phyloP scores from a whole-genome alignment of 2,888 invertebrate species.

The Gnatocerus cornutus region DNA sequence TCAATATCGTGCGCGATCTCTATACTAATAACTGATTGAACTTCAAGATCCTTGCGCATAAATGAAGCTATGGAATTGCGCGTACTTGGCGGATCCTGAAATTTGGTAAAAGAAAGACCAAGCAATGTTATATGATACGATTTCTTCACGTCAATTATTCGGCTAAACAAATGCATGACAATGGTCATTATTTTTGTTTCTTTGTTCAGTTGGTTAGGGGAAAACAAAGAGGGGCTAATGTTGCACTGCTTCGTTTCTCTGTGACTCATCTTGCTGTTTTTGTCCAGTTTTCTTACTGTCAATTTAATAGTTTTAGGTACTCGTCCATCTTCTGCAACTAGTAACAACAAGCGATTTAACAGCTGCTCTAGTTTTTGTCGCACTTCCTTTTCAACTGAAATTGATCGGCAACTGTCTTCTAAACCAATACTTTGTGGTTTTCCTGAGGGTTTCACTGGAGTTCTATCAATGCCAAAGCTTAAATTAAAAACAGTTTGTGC shows the following conservation, averaged over 20 bases:
- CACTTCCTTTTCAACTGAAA: conserved; percentile 82
- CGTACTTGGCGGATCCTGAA: conserved; percentile 81
- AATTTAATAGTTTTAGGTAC: conserved; percentile 84
- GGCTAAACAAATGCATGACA: conserved; percentile 84
- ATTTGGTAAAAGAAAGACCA: conserved; percentile 88
- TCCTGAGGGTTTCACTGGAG: conserved; percentile 82
- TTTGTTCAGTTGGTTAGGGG: conserved; percentile 59
- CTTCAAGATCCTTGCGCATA: conserved; percentile 84
- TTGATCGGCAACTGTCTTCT: conserved; percentile 85
- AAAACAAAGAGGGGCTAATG: conserved; percentile 79
- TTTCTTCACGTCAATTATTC: conserved; percentile 81
- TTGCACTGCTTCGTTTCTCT: conserved; percentile 85
- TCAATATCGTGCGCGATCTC: conserved; percentile 71
- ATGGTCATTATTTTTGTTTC: conserved; percentile 79
- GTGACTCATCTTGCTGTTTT: conserved; percentile 78
- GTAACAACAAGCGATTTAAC: conserved; percentile 79
- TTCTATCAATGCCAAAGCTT: conserved; percentile 83
- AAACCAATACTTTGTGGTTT: conserved; percentile 86
- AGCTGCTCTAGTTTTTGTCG: conserved; percentile 82
- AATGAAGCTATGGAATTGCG: conserved; percentile 84
- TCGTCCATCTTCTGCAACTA: conserved; percentile 85
- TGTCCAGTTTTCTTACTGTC: conserved; percentile 83
- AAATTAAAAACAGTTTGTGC: conserved; percentile 81
- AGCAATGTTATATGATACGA: conserved; percentile 87
- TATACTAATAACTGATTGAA: conserved; percentile 82